Base-by-base conservation (phyloP, 2,888 invertebrate genomes). In the Tetanocera ferruginea region DNA sequence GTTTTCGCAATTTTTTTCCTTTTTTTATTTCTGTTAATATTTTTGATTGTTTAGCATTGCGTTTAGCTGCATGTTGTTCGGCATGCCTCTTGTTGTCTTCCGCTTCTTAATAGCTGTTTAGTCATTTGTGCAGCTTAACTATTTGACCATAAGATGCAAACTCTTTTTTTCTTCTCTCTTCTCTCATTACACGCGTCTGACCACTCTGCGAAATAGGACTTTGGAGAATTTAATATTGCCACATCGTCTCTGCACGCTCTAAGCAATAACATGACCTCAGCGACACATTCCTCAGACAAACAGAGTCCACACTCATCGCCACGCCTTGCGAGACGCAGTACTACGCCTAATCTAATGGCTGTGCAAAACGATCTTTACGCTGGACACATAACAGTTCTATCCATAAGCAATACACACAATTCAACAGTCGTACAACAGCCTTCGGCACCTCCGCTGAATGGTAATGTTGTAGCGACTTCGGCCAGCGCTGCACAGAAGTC, bases 151-250 rank as follows among this genome's bases (percentile, higher is more conserved):
- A 51, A 62, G 75, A 60, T 79, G 73, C 71, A 62, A 31, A 76
- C 49, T 64, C 67, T 57, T 55, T 72, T 70, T 81, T 23, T 70
- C 55, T 72, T 78, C 49, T 74, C 76, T 57, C 69, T 34, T 70
- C 52, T 25, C 72, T 78, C 76, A 70, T 70, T 72, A 34, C 57
- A 72, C 70, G 76, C 70, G 43, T 43, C 43, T 23, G 43, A 23
- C 60, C 28, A 19, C 55, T 55, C 51, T 23, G n/a, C 5, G 25
- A 55, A 79, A 77, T 80, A 93, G 93, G 93, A 93, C 81, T 86
- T 88, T 80, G 92, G 92, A 17, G 93, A 87, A 80, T 93, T 93
- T 90, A 93, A 93, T 88, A 92, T 93, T 17, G 93, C 93, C 0
- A 93, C 93, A 2, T 93, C 93, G 3, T 92, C 92, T 0, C 91